phyloP scores from a whole-genome alignment of 1,140 invertebrate species.

The Bombyx mandarina region DNA sequence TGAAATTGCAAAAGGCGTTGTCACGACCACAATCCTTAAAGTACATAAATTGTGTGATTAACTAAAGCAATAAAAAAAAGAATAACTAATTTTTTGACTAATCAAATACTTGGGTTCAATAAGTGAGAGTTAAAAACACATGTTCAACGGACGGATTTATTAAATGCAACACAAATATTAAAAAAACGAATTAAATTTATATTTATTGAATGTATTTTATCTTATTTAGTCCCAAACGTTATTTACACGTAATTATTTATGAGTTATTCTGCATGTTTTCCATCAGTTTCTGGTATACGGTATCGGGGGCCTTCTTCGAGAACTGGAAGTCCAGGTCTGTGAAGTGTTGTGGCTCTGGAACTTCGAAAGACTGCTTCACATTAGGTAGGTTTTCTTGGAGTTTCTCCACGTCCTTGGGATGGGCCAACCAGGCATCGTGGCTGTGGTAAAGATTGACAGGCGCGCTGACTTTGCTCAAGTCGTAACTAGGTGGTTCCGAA shows the following conservation, averaged over 20 bases:
- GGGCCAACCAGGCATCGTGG: conserved; percentile 75
- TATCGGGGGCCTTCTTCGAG: conserved; percentile 72
- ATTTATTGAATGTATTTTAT: conserved; percentile 7
- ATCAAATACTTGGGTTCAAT: not conserved
- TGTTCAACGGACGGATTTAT: conserved; percentile 33
- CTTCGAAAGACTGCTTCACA: conserved; percentile 53
- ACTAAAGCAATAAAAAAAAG: not conserved
- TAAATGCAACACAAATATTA: conserved; percentile 17
- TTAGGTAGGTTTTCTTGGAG: conserved; percentile 69
- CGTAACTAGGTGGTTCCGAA: conserved; percentile 75
- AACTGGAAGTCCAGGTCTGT: conserved; percentile 82
- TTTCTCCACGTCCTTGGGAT: conserved; percentile 74
- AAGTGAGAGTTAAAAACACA: not conserved
- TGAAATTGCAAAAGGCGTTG: too few species aligned
- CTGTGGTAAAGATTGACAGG: conserved; percentile 79
- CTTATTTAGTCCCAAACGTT: conserved; percentile 4
- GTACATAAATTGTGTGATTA: too few species aligned
- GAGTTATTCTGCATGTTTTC: conserved; percentile 34
- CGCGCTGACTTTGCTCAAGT: conserved; percentile 72
- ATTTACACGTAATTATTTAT: conserved; percentile 16
- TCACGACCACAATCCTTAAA: too few species aligned
- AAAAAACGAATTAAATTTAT: not conserved
- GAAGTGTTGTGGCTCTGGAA: conserved; percentile 72
- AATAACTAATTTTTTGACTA: not conserved
- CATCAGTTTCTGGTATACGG: conserved; percentile 70